Percentiles rank a stretch among this genome's conserved stretches.
Evolutionary conservation across 2,888 invertebrate species (phyloP).

Genomic region (Lepidocyrtinus sp.): DNA sequence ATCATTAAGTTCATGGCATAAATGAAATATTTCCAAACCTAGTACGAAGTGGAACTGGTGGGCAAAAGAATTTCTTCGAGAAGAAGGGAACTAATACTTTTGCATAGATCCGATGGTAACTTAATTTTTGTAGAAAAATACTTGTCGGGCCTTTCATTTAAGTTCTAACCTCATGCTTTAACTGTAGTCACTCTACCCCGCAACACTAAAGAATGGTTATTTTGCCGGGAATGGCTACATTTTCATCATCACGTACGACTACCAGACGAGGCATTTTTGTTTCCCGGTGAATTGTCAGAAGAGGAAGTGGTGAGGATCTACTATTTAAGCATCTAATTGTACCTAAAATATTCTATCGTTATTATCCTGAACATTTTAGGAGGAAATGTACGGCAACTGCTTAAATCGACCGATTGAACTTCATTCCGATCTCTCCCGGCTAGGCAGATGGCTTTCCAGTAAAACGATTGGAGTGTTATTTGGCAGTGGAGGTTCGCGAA

Average conservation of each 20-base stretch:
- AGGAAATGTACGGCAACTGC: neutral
- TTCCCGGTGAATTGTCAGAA: conserved; percentile 32
- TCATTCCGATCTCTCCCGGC: conserved; percentile 37
- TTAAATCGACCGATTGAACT: conserved; percentile 9
- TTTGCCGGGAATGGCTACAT: conserved; percentile 41
- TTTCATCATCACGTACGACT: conserved; percentile 50
- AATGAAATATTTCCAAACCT: too few species aligned
- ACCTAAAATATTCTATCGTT: too few species aligned
- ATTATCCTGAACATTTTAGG: neutral
- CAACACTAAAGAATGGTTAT: conserved; percentile 52
- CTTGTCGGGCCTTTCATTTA: too few species aligned
- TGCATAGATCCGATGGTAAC: conserved; percentile 35
- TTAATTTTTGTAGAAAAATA: neutral
- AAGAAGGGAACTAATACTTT: conserved; percentile 44
- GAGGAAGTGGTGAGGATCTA: conserved; percentile 36
- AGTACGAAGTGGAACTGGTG: conserved; percentile 34
- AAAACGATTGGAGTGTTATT: conserved; percentile 47
- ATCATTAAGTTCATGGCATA: neutral
- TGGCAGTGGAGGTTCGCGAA: conserved; percentile 52
- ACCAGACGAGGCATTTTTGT: conserved; percentile 31
- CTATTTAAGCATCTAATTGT: too few species aligned
- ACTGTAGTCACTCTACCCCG: conserved; percentile 22
- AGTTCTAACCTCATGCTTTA: neutral
- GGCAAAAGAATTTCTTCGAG: conserved; percentile 27
- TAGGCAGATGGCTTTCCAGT: conserved; percentile 35